These are phyloP conservation scores for Lithobius niger DNA, from an alignment of 1,140 invertebrate species.

Conservation along the genomic window DNA sequence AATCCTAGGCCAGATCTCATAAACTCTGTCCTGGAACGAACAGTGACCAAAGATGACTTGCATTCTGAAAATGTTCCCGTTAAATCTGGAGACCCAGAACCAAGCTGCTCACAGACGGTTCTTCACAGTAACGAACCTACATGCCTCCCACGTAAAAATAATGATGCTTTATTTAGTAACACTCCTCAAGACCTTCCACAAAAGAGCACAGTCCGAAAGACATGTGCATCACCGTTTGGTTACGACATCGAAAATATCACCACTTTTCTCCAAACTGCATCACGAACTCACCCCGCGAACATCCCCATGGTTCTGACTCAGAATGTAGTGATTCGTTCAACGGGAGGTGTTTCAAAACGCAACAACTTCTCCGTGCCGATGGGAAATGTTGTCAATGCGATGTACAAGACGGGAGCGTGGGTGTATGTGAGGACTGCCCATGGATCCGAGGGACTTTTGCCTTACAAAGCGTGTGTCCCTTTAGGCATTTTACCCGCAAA, in stretches of 20 bases:
- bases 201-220: no score
- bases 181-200: no score
- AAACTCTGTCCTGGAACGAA: no score
- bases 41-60: no score
- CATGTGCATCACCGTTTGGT: not conserved
- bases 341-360: conserved; percentile 21
- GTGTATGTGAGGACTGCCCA: conserved; percentile 67
- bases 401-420: conserved; percentile 69
- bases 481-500: conserved; percentile 48
- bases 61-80: no score
- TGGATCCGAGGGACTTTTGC: conserved; percentile 54
- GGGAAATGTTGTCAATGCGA: conserved; percentile 67
- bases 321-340: conserved; percentile 57
- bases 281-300: conserved; percentile 56
- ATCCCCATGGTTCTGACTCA: conserved; percentile 64
- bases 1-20: no score
- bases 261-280: conserved; percentile 54
- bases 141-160: no score
- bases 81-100: no score
- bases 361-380: conserved; percentile 39
- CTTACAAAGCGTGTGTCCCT: conserved; percentile 48
- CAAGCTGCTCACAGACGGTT: no score
- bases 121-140: no score
- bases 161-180: no score
- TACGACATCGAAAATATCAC: conserved; percentile 44